These are phyloP conservation scores for Ceratotherium simum DNA, from an alignment of 2,113 vertebrate species.

Conservation along the genomic window DNA sequence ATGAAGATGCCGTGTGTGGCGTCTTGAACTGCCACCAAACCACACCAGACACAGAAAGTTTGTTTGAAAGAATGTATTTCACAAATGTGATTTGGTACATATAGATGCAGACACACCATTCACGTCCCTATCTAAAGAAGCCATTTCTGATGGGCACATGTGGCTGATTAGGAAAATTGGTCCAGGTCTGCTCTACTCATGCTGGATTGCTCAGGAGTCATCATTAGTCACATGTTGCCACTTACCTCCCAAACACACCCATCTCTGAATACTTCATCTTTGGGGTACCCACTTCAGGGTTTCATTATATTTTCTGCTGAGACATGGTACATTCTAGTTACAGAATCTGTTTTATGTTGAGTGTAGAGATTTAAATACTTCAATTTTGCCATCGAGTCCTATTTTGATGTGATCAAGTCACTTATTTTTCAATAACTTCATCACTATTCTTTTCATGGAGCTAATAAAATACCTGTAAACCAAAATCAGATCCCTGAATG, in stretches of 20 bases:
- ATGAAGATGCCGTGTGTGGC: neutral
- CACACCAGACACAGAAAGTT: slow-evolving; percentile 1
- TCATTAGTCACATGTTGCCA: neutral
- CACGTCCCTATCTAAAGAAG: neutral
- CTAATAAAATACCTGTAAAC: neutral
- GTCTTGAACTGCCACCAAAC: slow-evolving; percentile 25
- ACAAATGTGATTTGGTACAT: neutral
- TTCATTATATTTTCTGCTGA: neutral
- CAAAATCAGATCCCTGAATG: neutral
- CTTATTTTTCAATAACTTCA: neutral
- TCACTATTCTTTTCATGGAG: neutral
- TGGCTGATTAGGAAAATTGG: neutral
- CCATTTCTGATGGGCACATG: neutral
- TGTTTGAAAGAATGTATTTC: neutral
- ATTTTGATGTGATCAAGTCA: neutral
- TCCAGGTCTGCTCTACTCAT: neutral
- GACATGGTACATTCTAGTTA: neutral
- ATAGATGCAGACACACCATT: neutral
- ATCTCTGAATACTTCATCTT: neutral
- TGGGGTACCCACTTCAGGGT: neutral
- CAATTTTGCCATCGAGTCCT: neutral
- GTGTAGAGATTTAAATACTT: neutral
- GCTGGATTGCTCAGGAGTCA: neutral
- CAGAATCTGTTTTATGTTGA: neutral
- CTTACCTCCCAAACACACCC: neutral